Conservation (phyloP, 2,113 vertebrate species). For the Leptosomus discolor region DNA sequence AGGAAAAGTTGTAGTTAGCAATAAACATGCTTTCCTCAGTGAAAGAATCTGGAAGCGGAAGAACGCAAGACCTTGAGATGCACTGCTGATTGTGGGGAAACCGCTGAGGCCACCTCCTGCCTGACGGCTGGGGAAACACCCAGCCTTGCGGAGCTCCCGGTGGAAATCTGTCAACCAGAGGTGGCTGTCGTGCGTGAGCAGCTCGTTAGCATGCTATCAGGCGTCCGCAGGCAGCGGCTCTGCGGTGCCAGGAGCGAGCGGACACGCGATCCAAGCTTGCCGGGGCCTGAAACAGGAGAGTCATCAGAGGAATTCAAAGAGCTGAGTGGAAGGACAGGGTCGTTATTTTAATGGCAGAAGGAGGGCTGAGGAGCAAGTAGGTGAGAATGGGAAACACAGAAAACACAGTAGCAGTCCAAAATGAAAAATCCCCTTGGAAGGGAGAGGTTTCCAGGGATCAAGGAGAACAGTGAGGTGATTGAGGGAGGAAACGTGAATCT, state of each 20-base stretch:
- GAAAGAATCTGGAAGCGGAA: conserved; percentile 61
- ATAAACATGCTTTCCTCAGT: conserved; percentile 47
- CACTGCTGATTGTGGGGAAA: conserved; percentile 35
- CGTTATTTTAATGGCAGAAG: not conserved
- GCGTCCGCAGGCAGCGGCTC: accelerated
- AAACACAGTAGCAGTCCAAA: not conserved
- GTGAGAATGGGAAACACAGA: not conserved
- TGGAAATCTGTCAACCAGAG: not conserved
- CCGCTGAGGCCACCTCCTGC: not conserved
- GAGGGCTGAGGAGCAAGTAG: not conserved
- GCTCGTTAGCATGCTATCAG: not conserved
- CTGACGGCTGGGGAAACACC: conserved; percentile 11
- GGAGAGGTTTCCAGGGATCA: not conserved
- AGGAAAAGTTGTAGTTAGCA: conserved; percentile 22
- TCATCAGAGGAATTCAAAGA: accelerated
- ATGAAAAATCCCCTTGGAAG: not conserved
- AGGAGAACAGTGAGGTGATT: not conserved
- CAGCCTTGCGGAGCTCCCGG: accelerated
- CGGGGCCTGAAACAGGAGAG: not conserved
- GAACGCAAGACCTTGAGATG: conserved; percentile 62
- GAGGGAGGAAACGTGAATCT: not conserved
- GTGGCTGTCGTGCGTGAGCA: not conserved
- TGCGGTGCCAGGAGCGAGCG: not conserved
- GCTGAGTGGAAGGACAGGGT: not conserved
- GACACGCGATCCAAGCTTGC: not conserved